Base-by-base conservation (phyloP, 2,797 vertebrate species). In the Paguma larvata region DNA sequence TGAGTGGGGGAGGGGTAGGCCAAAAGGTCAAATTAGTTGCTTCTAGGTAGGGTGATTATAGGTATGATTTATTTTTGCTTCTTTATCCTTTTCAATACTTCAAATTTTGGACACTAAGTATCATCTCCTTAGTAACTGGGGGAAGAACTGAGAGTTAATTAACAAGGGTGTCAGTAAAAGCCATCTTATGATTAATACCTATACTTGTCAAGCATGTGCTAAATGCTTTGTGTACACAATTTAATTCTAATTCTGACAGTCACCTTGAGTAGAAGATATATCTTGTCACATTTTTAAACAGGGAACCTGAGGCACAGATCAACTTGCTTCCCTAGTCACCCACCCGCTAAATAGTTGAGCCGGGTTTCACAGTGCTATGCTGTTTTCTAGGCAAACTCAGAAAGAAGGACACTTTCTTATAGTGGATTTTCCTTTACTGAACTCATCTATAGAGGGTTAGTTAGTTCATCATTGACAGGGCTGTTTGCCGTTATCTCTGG, bases 241-340 rank as follows among this genome's bases (percentile, higher is more conserved):
- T 88, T 68, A 56, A 92, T 86, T 92, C 91, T 82, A 73, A 19
- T 82, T 15, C 38, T 63, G 21, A 63, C 23, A 41, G n/a, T 9
- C 38, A n/a, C 6, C 14, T 93, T 62, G 5, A 3, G 34, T 0
- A 85, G 32, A 85, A 77, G 62, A 23, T 44, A n/a, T 73, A 78
- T 25, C 59, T 46, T 14, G 21, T 34, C 63, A 87, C 41, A 79
- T 87, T 46, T 75, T 63, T 46, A 70, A 51, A 48, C 15, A 16
- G 3, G 16, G 23, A 92, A 70, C 67, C 63, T 9, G 53, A 91
- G 27, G 5, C 34, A 83, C 19, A 30, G 16, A 68, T 46, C 14
- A 32, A 30, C 13, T 70, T 91, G 62, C 25, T 44, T 48, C 41
- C 27, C 34, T 70, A 21, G 10, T 38, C 2, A 18, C 6, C 8